These are phyloP conservation scores for Scomber scombrus DNA, from an alignment of 2,113 vertebrate species.

Conservation along the genomic window DNA sequence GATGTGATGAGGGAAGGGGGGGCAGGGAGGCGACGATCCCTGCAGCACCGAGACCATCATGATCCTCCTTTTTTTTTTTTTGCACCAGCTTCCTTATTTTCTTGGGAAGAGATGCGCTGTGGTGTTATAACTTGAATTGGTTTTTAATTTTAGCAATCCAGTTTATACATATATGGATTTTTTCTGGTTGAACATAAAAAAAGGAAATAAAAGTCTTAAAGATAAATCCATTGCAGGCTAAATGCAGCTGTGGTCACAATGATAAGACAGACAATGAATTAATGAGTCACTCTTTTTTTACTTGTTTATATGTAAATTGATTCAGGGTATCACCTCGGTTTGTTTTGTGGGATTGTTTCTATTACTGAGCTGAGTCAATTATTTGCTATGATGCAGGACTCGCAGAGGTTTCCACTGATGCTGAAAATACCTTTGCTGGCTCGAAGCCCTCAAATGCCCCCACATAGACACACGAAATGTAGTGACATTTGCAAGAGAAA, in stretches of 20 bases:
- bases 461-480: too few species aligned
- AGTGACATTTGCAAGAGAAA: too few species aligned
- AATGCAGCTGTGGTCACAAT: too few species aligned
- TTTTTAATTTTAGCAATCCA: background rate
- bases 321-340: background rate
- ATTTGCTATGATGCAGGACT: background rate
- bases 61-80: background rate
- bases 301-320: background rate
- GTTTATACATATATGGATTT: background rate
- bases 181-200: constrained; percentile 1
- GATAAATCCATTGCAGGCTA: too few species aligned
- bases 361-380: background rate
- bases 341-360: background rate
- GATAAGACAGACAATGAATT: too few species aligned
- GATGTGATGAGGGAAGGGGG: constrained; percentile 50
- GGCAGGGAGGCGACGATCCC: constrained; percentile 32
- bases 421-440: constrained; percentile 9
- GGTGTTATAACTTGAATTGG: background rate
- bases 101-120: background rate
- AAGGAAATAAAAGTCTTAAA: too few species aligned
- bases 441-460: constrained; percentile 30
- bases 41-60: background rate
- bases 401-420: background rate
- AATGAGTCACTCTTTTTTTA: too few species aligned
- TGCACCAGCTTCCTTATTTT: too few species aligned